phyloP scores from a whole-genome alignment of 1,140 invertebrate species.

The Mercenaria mercenaria region DNA sequence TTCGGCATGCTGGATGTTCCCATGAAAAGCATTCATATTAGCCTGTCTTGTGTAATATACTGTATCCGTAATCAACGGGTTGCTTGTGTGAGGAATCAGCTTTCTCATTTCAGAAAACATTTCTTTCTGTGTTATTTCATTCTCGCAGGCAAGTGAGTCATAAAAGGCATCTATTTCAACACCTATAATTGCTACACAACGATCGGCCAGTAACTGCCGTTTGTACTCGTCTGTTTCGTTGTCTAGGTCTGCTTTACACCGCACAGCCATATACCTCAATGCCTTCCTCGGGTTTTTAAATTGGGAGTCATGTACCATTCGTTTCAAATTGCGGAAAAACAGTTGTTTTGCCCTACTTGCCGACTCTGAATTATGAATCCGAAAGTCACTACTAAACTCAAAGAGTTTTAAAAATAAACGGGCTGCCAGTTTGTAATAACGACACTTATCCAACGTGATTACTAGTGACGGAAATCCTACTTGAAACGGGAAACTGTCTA shows the following conservation, averaged over 20 bases:
- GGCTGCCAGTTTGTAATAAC: neutral
- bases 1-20: slow-evolving; percentile 33
- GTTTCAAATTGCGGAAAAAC: slow-evolving; percentile 67
- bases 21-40: slow-evolving; percentile 57
- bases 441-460: neutral
- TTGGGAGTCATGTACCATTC: slow-evolving; percentile 64
- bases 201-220: slow-evolving; percentile 57
- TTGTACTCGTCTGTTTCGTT: slow-evolving; percentile 14
- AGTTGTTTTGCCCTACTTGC: slow-evolving; percentile 41
- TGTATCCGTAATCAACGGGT: slow-evolving; percentile 59
- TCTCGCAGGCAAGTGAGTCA: slow-evolving; percentile 65
- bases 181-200: slow-evolving; percentile 63
- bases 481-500: neutral
- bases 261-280: slow-evolving; percentile 46
- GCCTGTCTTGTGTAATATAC: slow-evolving; percentile 63
- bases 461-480: neutral
- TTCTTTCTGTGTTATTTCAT: slow-evolving; percentile 48
- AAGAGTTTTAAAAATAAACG: neutral
- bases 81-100: slow-evolving; percentile 33
- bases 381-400: neutral
- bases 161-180: slow-evolving; percentile 68
- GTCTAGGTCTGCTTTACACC: neutral
- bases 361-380: slow-evolving; percentile 11
- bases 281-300: slow-evolving; percentile 49
- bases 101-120: slow-evolving; percentile 64